A percentile compares a stretch with the other conserved stretches of the same genome.
Conservation (phyloP, 1,140 invertebrate species). For the Pogonus chalceus region DNA sequence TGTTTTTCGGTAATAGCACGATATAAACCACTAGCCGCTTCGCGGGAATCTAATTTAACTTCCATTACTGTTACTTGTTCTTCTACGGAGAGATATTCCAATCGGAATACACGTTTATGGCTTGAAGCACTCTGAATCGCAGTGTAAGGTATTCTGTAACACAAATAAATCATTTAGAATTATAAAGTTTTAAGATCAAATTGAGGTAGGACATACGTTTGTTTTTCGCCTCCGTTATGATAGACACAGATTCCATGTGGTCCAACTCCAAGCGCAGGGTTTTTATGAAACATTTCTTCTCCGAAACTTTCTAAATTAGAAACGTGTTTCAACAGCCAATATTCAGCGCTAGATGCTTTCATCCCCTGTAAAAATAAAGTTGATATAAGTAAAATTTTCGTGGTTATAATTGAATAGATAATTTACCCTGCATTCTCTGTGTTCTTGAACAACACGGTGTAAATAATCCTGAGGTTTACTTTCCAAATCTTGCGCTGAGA, state of each 20-base stretch:
- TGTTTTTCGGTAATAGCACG: constrained; percentile 84
- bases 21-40: constrained; percentile 69
- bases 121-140: constrained; percentile 73
- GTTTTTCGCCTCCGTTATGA: constrained; percentile 48
- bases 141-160: constrained; percentile 68
- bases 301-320: constrained; percentile 69
- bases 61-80: constrained; percentile 59
- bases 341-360: constrained; percentile 55
- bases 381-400: too few relatives aligned
- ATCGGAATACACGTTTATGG: constrained; percentile 59
- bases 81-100: constrained; percentile 61
- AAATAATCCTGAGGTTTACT: constrained; percentile 53
- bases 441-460: constrained; percentile 50
- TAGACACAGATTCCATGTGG: constrained; percentile 71
- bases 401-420: not conserved
- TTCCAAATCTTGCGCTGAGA: constrained; percentile 35
- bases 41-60: constrained; percentile 69
- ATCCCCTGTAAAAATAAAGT: constrained; percentile 35
- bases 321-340: constrained; percentile 70
- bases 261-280: constrained; percentile 61
- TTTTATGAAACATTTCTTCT: constrained; percentile 70
- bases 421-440: constrained; percentile 41
- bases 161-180: constrained; percentile 15
- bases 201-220: constrained; percentile 44
- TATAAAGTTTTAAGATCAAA: constrained; percentile 1